Evolutionary conservation across 2,797 vertebrate genomes (phyloP).

Genomic region (Darevskia nairensis): DNA sequence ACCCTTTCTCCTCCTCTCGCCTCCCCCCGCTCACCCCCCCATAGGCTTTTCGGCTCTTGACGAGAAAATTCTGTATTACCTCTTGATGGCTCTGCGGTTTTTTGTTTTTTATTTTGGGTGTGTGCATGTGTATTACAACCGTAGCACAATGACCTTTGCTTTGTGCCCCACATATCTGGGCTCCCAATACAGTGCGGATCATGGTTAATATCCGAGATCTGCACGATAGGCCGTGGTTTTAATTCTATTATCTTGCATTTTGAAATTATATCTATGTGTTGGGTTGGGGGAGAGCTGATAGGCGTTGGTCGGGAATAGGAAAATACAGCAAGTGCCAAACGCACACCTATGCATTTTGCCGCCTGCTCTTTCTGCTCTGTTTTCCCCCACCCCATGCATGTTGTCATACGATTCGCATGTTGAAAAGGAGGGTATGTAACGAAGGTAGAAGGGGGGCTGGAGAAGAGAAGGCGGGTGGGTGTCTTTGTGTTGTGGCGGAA

Average conservation of each 20-base stretch:
- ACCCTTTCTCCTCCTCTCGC: slow-evolving; percentile 46
- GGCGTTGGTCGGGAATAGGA: slow-evolving; percentile 58
- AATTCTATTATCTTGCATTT: slow-evolving; percentile 27
- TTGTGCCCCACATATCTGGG: slow-evolving; percentile 72
- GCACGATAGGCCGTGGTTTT: slow-evolving; percentile 57
- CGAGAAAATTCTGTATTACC: slow-evolving; percentile 80
- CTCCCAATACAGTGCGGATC: slow-evolving; percentile 57
- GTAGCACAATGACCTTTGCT: slow-evolving; percentile 80
- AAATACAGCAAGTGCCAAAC: slow-evolving; percentile 62
- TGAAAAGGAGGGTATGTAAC: slow-evolving; percentile 60
- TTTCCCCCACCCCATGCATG: slow-evolving; percentile 41
- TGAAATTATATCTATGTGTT: neutral
- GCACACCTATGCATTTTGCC: slow-evolving; percentile 64
- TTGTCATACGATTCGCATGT: slow-evolving; percentile 73
- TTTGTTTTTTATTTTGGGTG: slow-evolving; percentile 34
- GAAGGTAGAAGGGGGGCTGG: slow-evolving; percentile 46
- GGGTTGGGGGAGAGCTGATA: slow-evolving; percentile 27
- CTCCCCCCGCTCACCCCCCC: slow-evolving; percentile 56
- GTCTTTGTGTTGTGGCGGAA: slow-evolving; percentile 50
- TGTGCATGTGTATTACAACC: slow-evolving; percentile 73
- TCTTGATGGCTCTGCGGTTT: slow-evolving; percentile 81
- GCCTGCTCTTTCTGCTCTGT: slow-evolving; percentile 62
- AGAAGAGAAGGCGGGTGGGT: slow-evolving; percentile 39
- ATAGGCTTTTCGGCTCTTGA: slow-evolving; percentile 72
- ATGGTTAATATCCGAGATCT: slow-evolving; percentile 47